A percentile compares a stretch with the other conserved stretches of the same genome.
Conservation (phyloP, 1,140 invertebrate genomes). For the Lordiphosa stackelbergi region DNA sequence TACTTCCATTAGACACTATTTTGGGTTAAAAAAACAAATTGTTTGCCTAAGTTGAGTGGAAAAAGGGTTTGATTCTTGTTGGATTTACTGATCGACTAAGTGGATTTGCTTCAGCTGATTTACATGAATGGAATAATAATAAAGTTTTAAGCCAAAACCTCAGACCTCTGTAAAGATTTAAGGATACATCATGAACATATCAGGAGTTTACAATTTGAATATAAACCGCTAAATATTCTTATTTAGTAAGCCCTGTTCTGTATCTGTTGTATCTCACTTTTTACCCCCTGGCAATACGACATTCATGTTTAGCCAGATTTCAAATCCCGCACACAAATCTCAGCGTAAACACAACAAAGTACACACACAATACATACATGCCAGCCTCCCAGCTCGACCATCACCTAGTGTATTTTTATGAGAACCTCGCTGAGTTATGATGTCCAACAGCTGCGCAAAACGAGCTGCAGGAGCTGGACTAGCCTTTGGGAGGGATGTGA, state of each 20-base stretch:
- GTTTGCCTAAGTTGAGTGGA: conserved; percentile 29
- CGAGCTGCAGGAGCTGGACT: conserved; percentile 20
- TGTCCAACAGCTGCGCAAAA: conserved; percentile 66
- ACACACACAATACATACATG: conserved; percentile 29
- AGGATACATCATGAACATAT: too few relatives aligned
- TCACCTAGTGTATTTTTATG: conserved; percentile 35
- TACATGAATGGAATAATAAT: background rate
- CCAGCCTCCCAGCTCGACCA: conserved; percentile 2
- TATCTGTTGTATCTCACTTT: background rate
- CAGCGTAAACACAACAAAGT: conserved; percentile 18
- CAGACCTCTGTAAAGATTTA: too few relatives aligned
- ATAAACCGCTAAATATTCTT: too few relatives aligned
- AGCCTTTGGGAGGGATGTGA: conserved; percentile 22
- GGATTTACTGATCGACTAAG: conserved; percentile 16
- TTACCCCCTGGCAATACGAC: conserved; percentile 27
- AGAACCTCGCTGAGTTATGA: conserved; percentile 59
- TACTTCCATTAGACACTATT: conserved; percentile 40
- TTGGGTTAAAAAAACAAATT: conserved; percentile 13
- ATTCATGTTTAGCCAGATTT: conserved; percentile 47
- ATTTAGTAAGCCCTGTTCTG: too few relatives aligned
- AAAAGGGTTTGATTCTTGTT: conserved; percentile 19
- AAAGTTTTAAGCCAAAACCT: too few relatives aligned
- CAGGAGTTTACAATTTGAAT: too few relatives aligned
- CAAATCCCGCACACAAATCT: conserved; percentile 47
- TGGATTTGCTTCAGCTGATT: conserved; percentile 7